phyloP scores from a whole-genome alignment of 2,113 vertebrate genomes.

The Sorex araneus region DNA sequence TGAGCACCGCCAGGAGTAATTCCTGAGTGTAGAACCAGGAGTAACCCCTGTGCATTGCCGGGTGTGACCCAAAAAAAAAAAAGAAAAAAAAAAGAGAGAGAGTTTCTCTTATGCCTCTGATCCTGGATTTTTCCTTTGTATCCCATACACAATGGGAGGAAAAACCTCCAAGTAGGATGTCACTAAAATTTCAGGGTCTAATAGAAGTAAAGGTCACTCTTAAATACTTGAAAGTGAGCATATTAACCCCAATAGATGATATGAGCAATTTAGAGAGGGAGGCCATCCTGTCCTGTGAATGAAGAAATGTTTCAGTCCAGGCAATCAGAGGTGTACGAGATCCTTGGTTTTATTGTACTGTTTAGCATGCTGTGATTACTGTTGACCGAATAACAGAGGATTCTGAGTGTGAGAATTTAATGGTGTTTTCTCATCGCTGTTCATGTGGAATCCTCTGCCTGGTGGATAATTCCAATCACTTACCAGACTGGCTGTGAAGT shows the following conservation, averaged over 20 bases:
- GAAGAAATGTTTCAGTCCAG: conserved; percentile 35
- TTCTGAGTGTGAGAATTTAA: conserved; percentile 34
- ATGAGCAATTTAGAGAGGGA: background rate
- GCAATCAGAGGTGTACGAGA: background rate
- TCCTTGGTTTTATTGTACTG: conserved; percentile 14
- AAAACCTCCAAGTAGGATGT: background rate
- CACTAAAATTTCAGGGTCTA: background rate
- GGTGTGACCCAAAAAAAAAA: no score
- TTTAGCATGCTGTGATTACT: background rate
- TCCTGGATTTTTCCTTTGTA: background rate
- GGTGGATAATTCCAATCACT: background rate
- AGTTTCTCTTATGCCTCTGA: background rate
- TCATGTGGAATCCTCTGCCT: conserved; percentile 31
- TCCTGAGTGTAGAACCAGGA: no score
- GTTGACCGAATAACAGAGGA: conserved; percentile 66
- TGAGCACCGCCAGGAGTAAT: no score
- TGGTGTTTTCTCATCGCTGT: conserved; percentile 24
- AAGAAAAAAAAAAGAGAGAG: no score
- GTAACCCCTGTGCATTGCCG: no score
- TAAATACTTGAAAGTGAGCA: background rate
- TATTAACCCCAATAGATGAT: background rate
- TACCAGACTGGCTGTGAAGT: background rate
- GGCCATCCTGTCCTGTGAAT: background rate
- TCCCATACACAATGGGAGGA: background rate
- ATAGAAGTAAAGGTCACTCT: background rate